Evolutionary conservation across 2,888 invertebrate genomes (phyloP), one percentile per base, ranked within the genome.

Genomic region (Epinotia bilunana): DNA sequence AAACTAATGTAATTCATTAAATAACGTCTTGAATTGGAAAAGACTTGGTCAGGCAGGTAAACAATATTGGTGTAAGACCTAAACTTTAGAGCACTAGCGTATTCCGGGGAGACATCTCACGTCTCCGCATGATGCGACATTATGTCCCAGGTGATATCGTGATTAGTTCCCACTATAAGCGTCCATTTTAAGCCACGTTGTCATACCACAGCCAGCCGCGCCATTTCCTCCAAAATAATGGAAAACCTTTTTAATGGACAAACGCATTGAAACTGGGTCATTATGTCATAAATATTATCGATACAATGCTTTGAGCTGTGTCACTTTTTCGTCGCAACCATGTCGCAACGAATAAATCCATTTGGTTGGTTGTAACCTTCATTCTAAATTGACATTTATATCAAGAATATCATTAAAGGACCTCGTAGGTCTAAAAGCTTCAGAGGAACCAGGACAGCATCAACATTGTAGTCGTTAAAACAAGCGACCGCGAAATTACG

Each of bases 401-500:
- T n/a, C 6, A n/a, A 16, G 53, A 53, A 53, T 53, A 53, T 1
- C 6, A n/a, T 1, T 7, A 53, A n/a, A 13, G 4, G 33, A 33
- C 33, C 6, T 39, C 53, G n/a, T 60, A 9, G 16, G 20, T 23
- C 11, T 46, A 43, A 23, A 58, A 58, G 20, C 13, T 43, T 6
- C 11, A 58, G 20, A 11, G 39, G 58, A 43, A 43, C 43, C 7
- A 13, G 13, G 55, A 46, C 69, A 20, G 20, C 33, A 49, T 58
- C 28, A 67, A 63, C 73, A 63, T 57, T 33, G 20, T 43, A 46
- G 46, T 43, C 16, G 68, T 57, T 74, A 63, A 49, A 74, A 74
- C 69, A 62, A 69, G 57, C 46, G 62, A 74, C 73, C 73, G 63
- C 57, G 49, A 69, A 69, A 73, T 72, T 72, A 58, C 49, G 65